Evolutionary conservation across 2,797 vertebrate genomes (phyloP), one percentile per base, ranked within the genome.

Genomic region (Clamator glandarius): DNA sequence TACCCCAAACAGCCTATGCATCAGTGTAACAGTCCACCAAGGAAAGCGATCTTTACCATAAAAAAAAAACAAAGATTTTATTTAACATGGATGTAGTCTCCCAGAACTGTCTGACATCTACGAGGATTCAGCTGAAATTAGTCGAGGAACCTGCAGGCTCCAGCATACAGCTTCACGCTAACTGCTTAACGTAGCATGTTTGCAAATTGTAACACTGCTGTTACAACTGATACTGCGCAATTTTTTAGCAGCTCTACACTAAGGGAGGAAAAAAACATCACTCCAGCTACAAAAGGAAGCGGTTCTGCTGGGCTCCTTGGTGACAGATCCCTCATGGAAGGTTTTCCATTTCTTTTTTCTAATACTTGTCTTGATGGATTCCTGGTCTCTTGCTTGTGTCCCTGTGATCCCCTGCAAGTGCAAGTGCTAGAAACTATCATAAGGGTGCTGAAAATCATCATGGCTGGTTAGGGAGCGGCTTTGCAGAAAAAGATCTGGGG

Each of bases 151-250:
- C 76, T 70, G 80, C 85, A 78, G 89, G 51, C 51, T 75, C 11
- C 2, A 0, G 67, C 7, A 3, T 24, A 15, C 75, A 87, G 93
- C 89, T 73, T 91, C 73, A 39, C 67, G 17, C 83, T 88, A 26
- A 61, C 91, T 84, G 85, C 59, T 91, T 67, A 91, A 84, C 68
- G 15, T 29, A 70, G 50, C 77, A 54, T 73, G 91, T 92, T 92
- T 96, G 95, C 93, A 96, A 92, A 93, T 95, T 78, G 67, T 79
- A 91, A 90, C 23, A 8, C 77, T 84, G 77, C 79, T 75, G 66
- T 79, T 95, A 93, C 84, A 92, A 94, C 89, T 73, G 84, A 92
- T 77, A 63, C 67, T 42, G 87, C 76, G 80, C 87, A 66, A 29
- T 44, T 80, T 84, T 92, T 92, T 77, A 92, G 76, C 84, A 84